Base-by-base conservation (phyloP, 2,888 invertebrate species). In the Limenitis arthemis region DNA sequence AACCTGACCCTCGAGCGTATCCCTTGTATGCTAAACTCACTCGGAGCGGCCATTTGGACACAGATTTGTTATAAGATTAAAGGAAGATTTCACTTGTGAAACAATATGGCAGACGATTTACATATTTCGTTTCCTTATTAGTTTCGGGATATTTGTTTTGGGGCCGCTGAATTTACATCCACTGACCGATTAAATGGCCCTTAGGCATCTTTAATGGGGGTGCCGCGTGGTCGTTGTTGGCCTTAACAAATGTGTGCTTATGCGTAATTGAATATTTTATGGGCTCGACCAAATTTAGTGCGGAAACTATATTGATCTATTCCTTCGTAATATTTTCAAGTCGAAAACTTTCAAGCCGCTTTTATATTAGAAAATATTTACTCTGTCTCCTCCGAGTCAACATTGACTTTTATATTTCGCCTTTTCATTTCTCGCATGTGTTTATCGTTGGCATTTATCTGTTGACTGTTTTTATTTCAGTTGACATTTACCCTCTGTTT, bases 61-160 rank as follows among this genome's bases (percentile, higher is more conserved):
- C 84, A 83, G 86, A 87, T 87, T 87, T 86, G 86, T 86, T 86
- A 86, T 86, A 87, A 86, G 87, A 87, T 87, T 86, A 87, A 86
- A 85, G 86, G 86, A 87, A 86, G 86, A 87, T 86, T 87, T 86
- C 83, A 86, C 86, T 86, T 85, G 83, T 80, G 83, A 81, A 86
- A 86, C 86, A 85, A 86, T 86, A 86, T 86, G 84, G 83, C 79
- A 82, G 75, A 76, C 80, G 79, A 86, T 86, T 86, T 86, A 86
- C 86, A 85, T 86, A 86, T 86, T 86, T 85, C 86, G 86, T 84
- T 86, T 86, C 85, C 86, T 86, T 86, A 85, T 86, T 86, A 86
- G 85, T 85, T 86, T 84, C 76, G 84, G 86, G 83, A 82, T 85
- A 85, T 86, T 86, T 85, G 86, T 86, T 84, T 85, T 85, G 77